phyloP scores from a whole-genome alignment of 2,888 invertebrate genomes.

The Oscheius myriophilus region DNA sequence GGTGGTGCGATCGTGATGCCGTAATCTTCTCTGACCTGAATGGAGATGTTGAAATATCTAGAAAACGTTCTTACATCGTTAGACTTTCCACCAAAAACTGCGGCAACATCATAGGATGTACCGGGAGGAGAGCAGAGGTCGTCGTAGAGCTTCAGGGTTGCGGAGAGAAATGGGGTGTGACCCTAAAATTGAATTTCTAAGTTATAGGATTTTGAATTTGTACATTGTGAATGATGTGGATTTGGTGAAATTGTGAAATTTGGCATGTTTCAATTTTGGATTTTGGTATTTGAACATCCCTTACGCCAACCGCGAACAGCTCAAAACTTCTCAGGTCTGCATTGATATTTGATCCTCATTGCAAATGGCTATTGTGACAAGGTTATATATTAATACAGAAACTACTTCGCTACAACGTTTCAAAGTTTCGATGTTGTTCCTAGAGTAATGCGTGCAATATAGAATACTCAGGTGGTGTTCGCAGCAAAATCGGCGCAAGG shows the following conservation, averaged over 20 bases:
- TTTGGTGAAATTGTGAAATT: no score
- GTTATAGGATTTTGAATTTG: no score
- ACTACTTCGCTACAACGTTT: no score
- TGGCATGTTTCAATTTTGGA: no score
- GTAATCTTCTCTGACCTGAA: conserved; percentile 47
- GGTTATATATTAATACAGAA: no score
- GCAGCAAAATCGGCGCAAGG: no score
- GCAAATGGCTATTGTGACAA: no score
- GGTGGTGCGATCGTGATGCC: conserved; percentile 46
- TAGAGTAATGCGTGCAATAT: no score
- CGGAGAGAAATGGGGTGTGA: conserved; percentile 57
- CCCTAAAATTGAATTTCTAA: conserved; percentile 41
- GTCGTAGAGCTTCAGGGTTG: conserved; percentile 52
- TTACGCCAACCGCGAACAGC: not conserved
- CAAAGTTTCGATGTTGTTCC: no score
- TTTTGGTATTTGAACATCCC: not conserved
- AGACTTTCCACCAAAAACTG: conserved; percentile 44
- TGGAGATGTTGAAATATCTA: conserved; percentile 8
- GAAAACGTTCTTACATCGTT: conserved; percentile 33
- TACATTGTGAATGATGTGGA: no score
- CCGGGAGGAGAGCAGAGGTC: conserved; percentile 53
- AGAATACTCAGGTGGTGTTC: no score
- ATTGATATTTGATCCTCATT: no score
- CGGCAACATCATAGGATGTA: conserved; percentile 34
- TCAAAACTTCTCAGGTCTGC: not conserved